Conservation (phyloP, 2,113 vertebrate species). For the Cynopterus brachyotis region DNA sequence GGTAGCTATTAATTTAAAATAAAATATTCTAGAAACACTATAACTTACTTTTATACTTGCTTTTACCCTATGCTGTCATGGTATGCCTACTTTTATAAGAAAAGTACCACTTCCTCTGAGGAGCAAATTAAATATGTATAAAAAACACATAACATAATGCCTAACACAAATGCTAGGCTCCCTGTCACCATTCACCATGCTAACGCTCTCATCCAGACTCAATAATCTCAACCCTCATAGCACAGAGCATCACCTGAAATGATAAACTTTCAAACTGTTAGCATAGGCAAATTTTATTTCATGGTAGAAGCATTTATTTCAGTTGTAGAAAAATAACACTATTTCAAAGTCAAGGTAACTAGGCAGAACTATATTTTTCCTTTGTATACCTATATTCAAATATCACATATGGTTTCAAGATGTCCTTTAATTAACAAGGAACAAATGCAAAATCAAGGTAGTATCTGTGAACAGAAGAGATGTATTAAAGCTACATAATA, state of each 20-base stretch:
- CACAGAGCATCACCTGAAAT: background rate
- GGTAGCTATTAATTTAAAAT: too few species aligned
- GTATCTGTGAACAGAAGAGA: slow-evolving; percentile 53
- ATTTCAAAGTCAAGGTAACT: slow-evolving; percentile 83
- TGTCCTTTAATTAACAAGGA: slow-evolving; percentile 70
- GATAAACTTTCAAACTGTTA: background rate
- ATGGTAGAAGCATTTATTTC: slow-evolving; percentile 82
- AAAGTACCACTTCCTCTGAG: background rate
- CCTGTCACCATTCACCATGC: background rate
- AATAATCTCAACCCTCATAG: background rate
- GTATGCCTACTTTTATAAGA: too few species aligned
- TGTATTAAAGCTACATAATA: slow-evolving; percentile 57
- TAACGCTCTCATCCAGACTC: background rate
- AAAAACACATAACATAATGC: background rate
- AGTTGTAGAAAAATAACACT: slow-evolving; percentile 85
- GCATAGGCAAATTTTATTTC: slow-evolving; percentile 80
- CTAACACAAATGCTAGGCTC: background rate
- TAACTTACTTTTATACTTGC: too few species aligned
- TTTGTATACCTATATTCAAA: slow-evolving; percentile 57
- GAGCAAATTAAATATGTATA: background rate
- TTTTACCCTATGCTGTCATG: too few species aligned
- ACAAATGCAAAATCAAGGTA: slow-evolving; percentile 55
- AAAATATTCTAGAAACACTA: too few species aligned
- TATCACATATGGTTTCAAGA: slow-evolving; percentile 69
- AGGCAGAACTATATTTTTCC: slow-evolving; percentile 81